Evolutionary conservation across 2,888 invertebrate genomes (phyloP).

Genomic region (Nycteola revayana): DNA sequence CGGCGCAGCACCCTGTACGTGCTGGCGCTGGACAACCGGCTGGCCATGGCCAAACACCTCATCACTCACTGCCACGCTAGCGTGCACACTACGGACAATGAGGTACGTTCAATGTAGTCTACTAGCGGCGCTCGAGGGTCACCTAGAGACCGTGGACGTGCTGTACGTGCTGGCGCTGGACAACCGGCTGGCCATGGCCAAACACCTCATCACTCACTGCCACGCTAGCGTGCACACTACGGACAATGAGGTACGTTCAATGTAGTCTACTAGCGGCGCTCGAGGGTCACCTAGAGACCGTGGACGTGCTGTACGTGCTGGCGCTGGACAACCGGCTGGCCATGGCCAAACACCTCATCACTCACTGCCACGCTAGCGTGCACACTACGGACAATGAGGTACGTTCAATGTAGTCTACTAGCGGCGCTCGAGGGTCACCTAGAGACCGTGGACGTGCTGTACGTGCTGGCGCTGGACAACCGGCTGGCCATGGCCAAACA

Average conservation of each 20-base stretch:
- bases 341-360: conserved; percentile 91
- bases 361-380: conserved; percentile 89
- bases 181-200: conserved; percentile 91
- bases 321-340: conserved; percentile 93
- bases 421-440: conserved; percentile 93
- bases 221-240: conserved; percentile 92
- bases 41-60: conserved; percentile 91
- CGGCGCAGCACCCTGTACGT: conserved; percentile 96
- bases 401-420: too few relatives aligned
- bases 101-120: too few relatives aligned
- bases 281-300: conserved; percentile 92
- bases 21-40: conserved; percentile 92
- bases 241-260: conserved; percentile 92
- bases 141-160: conserved; percentile 89
- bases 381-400: conserved; percentile 94
- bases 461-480: conserved; percentile 94
- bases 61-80: conserved; percentile 89
- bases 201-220: conserved; percentile 89
- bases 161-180: conserved; percentile 93
- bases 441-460: conserved; percentile 87
- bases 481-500: conserved; percentile 91
- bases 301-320: conserved; percentile 89
- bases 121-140: conserved; percentile 91
- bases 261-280: conserved; percentile 90
- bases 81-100: conserved; percentile 93